Conservation (phyloP, 2,888 invertebrate genomes). For the Proisotoma minuta region DNA sequence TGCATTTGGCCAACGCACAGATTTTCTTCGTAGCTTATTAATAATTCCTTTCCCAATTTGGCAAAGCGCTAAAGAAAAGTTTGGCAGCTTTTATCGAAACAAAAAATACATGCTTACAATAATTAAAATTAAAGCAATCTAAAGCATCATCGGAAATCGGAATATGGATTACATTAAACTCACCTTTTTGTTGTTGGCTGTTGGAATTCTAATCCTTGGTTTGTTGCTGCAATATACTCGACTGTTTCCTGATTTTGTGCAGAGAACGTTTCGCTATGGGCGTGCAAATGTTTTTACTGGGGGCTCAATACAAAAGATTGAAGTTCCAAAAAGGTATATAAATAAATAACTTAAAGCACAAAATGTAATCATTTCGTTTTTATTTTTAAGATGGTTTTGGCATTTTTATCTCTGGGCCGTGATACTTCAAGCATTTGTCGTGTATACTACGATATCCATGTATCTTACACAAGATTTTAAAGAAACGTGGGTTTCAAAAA, state of each 20-base stretch:
- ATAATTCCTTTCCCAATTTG: too few relatives aligned
- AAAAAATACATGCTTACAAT: too few relatives aligned
- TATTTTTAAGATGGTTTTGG: slow-evolving; percentile 60
- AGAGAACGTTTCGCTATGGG: slow-evolving; percentile 67
- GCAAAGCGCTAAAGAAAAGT: too few relatives aligned
- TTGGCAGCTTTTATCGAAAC: too few relatives aligned
- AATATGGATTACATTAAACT: too few relatives aligned
- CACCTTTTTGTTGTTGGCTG: too few relatives aligned
- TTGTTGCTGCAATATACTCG: slow-evolving; percentile 63
- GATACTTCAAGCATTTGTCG: slow-evolving; percentile 55
- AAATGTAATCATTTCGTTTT: background rate
- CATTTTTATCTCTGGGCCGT: slow-evolving; percentile 75
- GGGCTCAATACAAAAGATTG: slow-evolving; percentile 20
- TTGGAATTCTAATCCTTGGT: too few relatives aligned
- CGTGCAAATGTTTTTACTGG: slow-evolving; percentile 57
- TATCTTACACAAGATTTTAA: slow-evolving; percentile 55
- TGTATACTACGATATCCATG: slow-evolving; percentile 55
- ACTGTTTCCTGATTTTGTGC: slow-evolving; percentile 62
- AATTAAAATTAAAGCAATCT: too few relatives aligned
- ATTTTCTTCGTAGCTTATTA: too few relatives aligned
- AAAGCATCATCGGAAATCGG: too few relatives aligned
- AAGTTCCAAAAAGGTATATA: slow-evolving; percentile 60
- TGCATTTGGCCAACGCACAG: too few relatives aligned
- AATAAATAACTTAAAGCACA: background rate
- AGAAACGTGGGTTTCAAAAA: slow-evolving; percentile 54